Conservation (phyloP, 2,113 vertebrate genomes). For the Ceyx melanurus region DNA sequence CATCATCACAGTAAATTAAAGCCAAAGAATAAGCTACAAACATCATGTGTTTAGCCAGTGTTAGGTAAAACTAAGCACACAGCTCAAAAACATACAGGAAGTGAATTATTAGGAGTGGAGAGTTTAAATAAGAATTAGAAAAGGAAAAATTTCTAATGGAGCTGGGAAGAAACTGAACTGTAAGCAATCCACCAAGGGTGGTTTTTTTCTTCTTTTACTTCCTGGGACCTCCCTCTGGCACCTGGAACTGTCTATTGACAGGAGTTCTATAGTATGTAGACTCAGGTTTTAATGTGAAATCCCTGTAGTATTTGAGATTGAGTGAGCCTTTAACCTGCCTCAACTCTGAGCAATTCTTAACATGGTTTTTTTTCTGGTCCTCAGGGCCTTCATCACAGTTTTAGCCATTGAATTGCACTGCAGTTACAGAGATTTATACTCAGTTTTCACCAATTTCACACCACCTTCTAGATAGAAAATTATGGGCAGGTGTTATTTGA, state of each 20-base stretch:
- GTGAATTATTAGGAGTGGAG: not conserved
- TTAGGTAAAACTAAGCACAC: not conserved
- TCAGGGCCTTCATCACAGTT: not conserved
- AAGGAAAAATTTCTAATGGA: not conserved
- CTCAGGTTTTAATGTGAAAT: not conserved
- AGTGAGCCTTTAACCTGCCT: not conserved
- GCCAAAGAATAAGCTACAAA: accelerated
- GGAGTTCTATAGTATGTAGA: not conserved
- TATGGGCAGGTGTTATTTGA: not conserved
- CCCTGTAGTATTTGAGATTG: not conserved
- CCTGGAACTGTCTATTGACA: not conserved
- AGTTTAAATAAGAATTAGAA: not conserved
- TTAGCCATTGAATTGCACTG: not conserved
- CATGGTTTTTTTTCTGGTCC: not conserved
- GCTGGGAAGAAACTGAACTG: not conserved
- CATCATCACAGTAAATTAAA: not conserved
- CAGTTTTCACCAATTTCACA: not conserved
- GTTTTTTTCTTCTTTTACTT: not conserved
- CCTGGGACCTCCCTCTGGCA: not conserved
- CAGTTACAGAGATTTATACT: not conserved
- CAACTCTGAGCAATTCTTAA: not conserved
- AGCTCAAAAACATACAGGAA: not conserved
- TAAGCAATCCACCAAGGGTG: not conserved
- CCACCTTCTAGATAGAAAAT: not conserved
- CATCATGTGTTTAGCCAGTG: not conserved